Evolutionary conservation across 2,888 invertebrate genomes (phyloP).

Genomic region (Dryobotodes eremita): DNA sequence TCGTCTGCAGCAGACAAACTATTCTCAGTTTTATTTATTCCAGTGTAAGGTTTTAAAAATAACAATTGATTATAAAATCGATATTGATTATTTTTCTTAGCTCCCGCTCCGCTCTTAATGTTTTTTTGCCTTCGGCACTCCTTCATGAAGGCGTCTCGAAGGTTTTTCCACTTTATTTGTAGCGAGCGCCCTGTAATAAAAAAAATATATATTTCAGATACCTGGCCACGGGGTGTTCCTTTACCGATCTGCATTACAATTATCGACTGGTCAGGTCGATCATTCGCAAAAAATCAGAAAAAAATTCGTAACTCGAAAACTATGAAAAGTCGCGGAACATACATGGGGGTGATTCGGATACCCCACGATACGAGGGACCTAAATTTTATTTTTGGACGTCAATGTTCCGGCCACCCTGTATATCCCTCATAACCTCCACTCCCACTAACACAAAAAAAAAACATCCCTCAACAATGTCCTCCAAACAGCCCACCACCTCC

Average conservation of each 20-base stretch:
- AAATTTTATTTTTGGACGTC: too few relatives aligned
- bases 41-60: slow-evolving; percentile 36
- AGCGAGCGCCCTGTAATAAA: slow-evolving; percentile 11
- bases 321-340: too few relatives aligned
- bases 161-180: slow-evolving; percentile 32
- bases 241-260: slow-evolving; percentile 31
- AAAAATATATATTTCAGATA: neutral
- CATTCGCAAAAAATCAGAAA: too few relatives aligned
- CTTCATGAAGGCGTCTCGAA: slow-evolving; percentile 31
- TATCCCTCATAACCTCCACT: too few relatives aligned
- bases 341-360: too few relatives aligned
- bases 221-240: slow-evolving; percentile 22
- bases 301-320: too few relatives aligned
- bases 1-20: slow-evolving; percentile 29
- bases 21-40: slow-evolving; percentile 31
- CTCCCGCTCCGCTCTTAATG: slow-evolving; percentile 12
- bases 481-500: too few relatives aligned
- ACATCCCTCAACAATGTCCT: too few relatives aligned
- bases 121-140: slow-evolving; percentile 30
- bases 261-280: too few relatives aligned
- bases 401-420: too few relatives aligned
- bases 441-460: too few relatives aligned
- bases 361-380: too few relatives aligned
- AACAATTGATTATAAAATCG: slow-evolving; percentile 37
- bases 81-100: slow-evolving; percentile 21